phyloP scores from a whole-genome alignment of 2,888 invertebrate species.

The Megaustenia siamemsis region DNA sequence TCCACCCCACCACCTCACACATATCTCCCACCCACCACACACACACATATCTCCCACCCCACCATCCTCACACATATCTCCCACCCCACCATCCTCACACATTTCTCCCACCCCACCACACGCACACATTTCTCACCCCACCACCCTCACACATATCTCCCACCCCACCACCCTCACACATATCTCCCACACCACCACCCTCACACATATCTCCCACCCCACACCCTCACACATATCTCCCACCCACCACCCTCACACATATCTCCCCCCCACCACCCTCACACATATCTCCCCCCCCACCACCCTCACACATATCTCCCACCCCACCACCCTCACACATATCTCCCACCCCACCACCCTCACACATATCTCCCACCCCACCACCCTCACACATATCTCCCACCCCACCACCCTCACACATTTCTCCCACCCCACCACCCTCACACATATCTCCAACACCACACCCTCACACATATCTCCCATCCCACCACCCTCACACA shows the following conservation, averaged over 20 bases:
- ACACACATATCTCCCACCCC: no score
- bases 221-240: not conserved
- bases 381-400: not conserved
- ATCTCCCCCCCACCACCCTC: not conserved
- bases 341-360: no score
- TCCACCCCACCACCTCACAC: not conserved
- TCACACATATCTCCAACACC: no score
- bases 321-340: not conserved
- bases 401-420: not conserved
- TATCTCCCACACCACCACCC: constrained; percentile 67
- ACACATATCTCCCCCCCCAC: not conserved
- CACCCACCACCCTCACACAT: not conserved
- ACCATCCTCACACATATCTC: not conserved
- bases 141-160: not conserved
- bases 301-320: not conserved
- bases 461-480: not conserved
- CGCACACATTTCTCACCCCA: not conserved
- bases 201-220: constrained; percentile 19
- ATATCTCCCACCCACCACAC: not conserved
- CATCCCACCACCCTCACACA: not conserved
- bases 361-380: no score
- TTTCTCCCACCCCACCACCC: no score
- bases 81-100: not conserved
- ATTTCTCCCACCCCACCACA: not conserved
- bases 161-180: constrained; percentile 56